Conservation (phyloP, 37 sponge, comb jelly and placozoan genomes). For the Sycon ciliatum region DNA sequence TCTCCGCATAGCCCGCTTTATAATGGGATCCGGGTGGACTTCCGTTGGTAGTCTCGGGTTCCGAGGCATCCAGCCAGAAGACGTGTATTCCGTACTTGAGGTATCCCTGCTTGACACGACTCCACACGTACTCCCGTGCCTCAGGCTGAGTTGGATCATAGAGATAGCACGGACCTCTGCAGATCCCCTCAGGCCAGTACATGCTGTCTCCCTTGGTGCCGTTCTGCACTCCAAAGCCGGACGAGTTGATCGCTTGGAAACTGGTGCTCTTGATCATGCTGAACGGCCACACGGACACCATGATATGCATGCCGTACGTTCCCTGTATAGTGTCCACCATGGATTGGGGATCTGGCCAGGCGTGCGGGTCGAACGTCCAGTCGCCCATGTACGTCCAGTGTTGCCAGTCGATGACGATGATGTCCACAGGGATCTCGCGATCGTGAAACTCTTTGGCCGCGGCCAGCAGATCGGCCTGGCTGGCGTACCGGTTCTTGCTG, state of each 20-base stretch:
- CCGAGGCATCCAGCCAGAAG: conserved; percentile 11
- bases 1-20: neutral
- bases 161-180: neutral
- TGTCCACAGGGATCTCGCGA: neutral
- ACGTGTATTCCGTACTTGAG: neutral
- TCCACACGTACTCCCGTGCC: conserved; percentile 13
- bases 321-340: conserved; percentile 10
- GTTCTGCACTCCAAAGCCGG: neutral
- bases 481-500: conserved; percentile 1
- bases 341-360: neutral
- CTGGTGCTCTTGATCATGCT: neutral
- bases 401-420: neutral
- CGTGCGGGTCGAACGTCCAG: neutral
- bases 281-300: conserved; percentile 16
- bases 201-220: neutral
- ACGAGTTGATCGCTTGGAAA: neutral
- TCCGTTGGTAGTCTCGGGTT: neutral
- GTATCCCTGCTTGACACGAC: conserved; percentile 8
- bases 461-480: conserved; percentile 9
- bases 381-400: conserved; percentile 11
- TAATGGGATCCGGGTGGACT: neutral
- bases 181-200: conserved; percentile 1
- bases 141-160: conserved; percentile 11
- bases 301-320: neutral
- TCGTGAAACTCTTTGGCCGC: neutral